phyloP scores from a whole-genome alignment of 2,113 vertebrate species.

The Arothron firmamentum region DNA sequence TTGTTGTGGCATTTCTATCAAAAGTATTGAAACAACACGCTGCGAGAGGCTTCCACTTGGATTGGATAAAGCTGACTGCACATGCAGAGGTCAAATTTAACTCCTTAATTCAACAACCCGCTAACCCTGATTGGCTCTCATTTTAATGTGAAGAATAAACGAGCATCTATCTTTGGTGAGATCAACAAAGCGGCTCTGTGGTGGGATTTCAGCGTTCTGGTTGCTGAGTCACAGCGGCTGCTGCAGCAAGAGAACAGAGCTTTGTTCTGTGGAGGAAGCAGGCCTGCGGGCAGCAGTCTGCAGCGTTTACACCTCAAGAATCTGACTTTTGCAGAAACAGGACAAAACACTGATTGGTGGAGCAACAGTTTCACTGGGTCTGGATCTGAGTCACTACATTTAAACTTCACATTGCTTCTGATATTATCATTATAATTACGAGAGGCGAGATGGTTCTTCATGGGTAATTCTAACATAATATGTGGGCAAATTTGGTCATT shows the following conservation, averaged over 20 bases:
- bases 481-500: too few relatives aligned
- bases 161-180: background rate
- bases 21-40: background rate
- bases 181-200: constrained; percentile 8
- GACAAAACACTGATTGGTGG: too few relatives aligned
- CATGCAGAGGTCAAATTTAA: too few relatives aligned
- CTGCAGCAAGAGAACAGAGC: constrained; percentile 27
- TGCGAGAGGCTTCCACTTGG: background rate
- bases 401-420: too few relatives aligned
- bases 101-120: too few relatives aligned
- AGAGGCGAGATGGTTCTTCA: too few relatives aligned
- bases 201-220: constrained; percentile 27
- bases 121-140: too few relatives aligned
- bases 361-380: background rate
- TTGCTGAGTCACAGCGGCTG: constrained; percentile 53
- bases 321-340: constrained; percentile 13
- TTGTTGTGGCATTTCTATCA: background rate
- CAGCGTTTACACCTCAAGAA: constrained; percentile 1
- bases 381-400: background rate
- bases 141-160: background rate
- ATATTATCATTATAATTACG: too few relatives aligned
- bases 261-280: constrained; percentile 22
- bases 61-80: too few relatives aligned
- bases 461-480: too few relatives aligned
- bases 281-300: constrained; percentile 10